Percentiles rank a stretch among this genome's conserved stretches.
Conservation (phyloP, 35 echinoderm and acorn worm species). For the Chiridota heheva region DNA sequence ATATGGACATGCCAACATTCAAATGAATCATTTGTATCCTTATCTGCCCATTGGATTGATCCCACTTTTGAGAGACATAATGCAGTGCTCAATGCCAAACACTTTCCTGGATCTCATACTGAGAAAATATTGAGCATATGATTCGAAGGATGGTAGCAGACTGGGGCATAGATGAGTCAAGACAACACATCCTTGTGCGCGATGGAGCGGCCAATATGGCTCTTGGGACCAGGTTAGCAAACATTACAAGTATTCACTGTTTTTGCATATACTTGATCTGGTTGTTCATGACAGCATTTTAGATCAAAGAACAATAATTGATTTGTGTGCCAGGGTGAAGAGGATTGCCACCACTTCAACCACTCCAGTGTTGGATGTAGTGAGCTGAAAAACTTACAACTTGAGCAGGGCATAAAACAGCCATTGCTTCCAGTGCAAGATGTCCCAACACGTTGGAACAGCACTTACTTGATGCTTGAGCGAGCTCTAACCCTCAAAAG, state of each 20-base stretch:
- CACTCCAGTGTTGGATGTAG: background rate
- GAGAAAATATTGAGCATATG: constrained; percentile 28
- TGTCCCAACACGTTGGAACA: constrained; percentile 21
- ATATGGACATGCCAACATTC: no score
- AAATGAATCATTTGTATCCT: no score
- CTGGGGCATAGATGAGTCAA: background rate
- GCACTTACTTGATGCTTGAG: constrained; percentile 20
- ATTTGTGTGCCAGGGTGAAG: background rate
- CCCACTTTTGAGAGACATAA: no score
- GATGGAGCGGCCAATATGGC: constrained; percentile 16
- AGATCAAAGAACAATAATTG: constrained; percentile 5
- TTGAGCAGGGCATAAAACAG: constrained; percentile 2
- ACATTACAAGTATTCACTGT: background rate
- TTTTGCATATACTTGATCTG: constrained; percentile 8
- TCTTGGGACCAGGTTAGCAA: constrained; percentile 3
- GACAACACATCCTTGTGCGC: constrained; percentile 7
- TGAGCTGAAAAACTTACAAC: constrained; percentile 12
- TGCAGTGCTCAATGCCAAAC: no score
- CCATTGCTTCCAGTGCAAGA: background rate
- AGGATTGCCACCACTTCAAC: constrained; percentile 25
- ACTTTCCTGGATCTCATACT: no score
- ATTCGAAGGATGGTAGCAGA: constrained; percentile 1
- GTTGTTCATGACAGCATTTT: background rate
- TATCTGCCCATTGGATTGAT: no score
- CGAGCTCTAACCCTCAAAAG: background rate